phyloP scores from a whole-genome alignment of 2,797 vertebrate genomes.

The Platyrinchus mystaceus region DNA sequence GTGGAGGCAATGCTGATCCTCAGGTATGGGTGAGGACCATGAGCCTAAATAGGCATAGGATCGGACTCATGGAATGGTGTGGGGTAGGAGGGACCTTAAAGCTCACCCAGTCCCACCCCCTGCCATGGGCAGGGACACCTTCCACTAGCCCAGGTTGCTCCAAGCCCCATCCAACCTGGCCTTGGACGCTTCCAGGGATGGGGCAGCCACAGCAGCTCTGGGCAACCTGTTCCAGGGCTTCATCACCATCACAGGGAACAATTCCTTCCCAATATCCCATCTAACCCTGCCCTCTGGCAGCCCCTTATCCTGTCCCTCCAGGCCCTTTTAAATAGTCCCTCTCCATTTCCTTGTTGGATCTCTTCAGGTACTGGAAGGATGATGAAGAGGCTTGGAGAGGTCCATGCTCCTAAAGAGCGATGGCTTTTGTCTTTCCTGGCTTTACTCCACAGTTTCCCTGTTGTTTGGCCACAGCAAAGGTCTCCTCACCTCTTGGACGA shows the following conservation, averaged over 20 bases:
- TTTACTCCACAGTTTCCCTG: not conserved
- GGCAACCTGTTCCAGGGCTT: not conserved
- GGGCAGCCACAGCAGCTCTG: not conserved
- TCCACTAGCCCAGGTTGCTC: accelerated
- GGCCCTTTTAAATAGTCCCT: not conserved
- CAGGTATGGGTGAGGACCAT: accelerated
- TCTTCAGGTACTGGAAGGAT: not conserved
- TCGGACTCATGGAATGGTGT: not conserved
- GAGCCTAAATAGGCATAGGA: not conserved
- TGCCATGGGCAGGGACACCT: not conserved
- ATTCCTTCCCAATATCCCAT: not conserved
- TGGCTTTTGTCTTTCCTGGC: not conserved
- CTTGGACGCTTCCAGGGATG: not conserved
- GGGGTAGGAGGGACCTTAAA: not conserved
- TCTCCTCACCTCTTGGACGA: not conserved
- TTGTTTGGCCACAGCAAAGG: not conserved
- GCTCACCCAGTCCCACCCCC: accelerated
- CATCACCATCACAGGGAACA: accelerated
- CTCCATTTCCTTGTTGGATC: not conserved
- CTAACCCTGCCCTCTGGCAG: accelerated
- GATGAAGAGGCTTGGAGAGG: not conserved
- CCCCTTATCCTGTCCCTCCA: not conserved
- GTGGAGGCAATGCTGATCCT: not conserved
- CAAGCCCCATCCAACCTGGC: accelerated
- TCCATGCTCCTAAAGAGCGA: accelerated